These are phyloP conservation scores for Mechanitis messenoides DNA, from an alignment of 2,888 invertebrate species.

Conservation along the genomic window DNA sequence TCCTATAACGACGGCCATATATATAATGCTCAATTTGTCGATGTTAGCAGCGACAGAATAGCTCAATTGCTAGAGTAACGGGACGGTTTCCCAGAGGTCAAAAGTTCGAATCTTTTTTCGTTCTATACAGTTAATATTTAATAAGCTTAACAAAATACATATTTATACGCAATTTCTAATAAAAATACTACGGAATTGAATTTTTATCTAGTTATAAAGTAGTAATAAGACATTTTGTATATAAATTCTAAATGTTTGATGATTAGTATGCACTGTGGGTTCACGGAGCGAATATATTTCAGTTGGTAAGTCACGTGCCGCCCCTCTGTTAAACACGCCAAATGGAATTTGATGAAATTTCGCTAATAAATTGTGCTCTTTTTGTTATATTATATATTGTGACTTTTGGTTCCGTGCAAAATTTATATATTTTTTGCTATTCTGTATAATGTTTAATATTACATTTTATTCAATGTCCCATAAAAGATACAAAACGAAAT, in stretches of 20 bases:
- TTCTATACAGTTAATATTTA: too few species aligned
- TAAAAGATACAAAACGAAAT: too few species aligned
- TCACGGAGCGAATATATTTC: slow-evolving; percentile 21
- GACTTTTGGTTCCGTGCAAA: neutral
- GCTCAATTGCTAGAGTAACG: too few species aligned
- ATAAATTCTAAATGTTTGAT: slow-evolving; percentile 15
- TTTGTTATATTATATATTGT: neutral
- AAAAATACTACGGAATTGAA: neutral
- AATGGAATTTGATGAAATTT: slow-evolving; percentile 31
- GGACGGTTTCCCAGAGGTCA: too few species aligned
- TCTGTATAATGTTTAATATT: too few species aligned
- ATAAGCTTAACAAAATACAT: too few species aligned
- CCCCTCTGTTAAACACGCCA: slow-evolving; percentile 21
- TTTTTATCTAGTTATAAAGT: neutral
- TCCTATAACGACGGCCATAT: too few species aligned
- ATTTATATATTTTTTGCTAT: neutral
- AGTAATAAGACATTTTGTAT: slow-evolving; percentile 5
- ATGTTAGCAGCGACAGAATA: too few species aligned
- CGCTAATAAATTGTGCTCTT: slow-evolving; percentile 19
- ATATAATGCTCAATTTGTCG: too few species aligned
- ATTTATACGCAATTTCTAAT: too few species aligned
- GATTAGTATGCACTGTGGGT: slow-evolving; percentile 26
- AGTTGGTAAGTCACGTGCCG: slow-evolving; percentile 19
- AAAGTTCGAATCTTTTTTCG: too few species aligned
- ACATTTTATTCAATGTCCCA: neutral